Base-by-base conservation (phyloP, 1,140 invertebrate genomes). In the Drosophila triauraria region DNA sequence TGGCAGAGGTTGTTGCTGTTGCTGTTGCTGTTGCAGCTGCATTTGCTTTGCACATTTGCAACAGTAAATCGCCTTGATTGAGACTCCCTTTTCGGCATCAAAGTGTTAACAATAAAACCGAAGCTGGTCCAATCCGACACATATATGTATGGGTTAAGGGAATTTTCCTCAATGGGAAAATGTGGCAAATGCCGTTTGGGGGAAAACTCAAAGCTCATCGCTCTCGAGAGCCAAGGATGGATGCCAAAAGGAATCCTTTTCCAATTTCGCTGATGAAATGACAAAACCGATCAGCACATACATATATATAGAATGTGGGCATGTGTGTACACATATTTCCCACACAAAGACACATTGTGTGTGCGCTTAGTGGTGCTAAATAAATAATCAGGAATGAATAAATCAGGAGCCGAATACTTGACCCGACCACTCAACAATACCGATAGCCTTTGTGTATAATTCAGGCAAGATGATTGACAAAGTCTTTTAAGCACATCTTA, bases 321-420 rank as follows among this genome's bases (percentile, higher is more conserved):
- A 12, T 54, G 17, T 38, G 51, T 35, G 30, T 6, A 9, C 7
- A 9, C 13, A 38, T 17, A 25, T 35, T 13, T 17, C 5, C 8
- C 46, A 35, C 32, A 64, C 56, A 64, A 61, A 17, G 61, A 43
- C 25, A 23, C 64, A 68, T 40, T 46, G 58, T 63, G 54, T 53
- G 27, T 62, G 53, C 38, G 53, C 53, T 46, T 20, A 58, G 43
- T 47, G 44, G 44, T 68, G 57, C 20, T 72, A 61, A 77, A 75
- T 75, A 85, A 68, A 77, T 72, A 72, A 77, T 65, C 58, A 61
- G 35, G 44, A 61, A 72, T 84, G 61, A 84, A 83, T 75, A 80
- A 83, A 84, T 72, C 53, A 72, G 8, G 1, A 15, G 17, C 13
- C 12, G 38, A 20, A 27, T 25, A 60, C 38, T 35, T 48, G 44